Percentiles rank a stretch among this genome's conserved stretches.
phyloP scores from a whole-genome alignment of 2,113 vertebrate species.

The Mesocricetus auratus region DNA sequence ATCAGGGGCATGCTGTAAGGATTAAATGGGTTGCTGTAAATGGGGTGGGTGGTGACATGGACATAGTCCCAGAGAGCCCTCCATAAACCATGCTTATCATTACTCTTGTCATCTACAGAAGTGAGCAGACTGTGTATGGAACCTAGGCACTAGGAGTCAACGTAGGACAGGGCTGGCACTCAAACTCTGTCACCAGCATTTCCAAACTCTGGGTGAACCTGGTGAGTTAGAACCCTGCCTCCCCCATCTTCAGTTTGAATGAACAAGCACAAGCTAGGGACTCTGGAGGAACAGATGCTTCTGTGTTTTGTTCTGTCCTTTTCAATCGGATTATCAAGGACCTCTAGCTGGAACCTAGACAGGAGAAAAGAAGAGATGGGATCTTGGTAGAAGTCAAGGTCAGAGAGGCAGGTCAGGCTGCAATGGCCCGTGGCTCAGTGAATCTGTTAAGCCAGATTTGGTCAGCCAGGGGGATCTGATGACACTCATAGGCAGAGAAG shows the following conservation, averaged over 20 bases:
- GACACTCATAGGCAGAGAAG: background rate
- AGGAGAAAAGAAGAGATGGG: background rate
- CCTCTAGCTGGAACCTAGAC: background rate
- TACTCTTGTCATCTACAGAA: background rate
- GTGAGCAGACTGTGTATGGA: background rate
- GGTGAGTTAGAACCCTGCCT: background rate
- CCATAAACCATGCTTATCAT: fast-evolving
- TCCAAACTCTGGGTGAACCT: background rate
- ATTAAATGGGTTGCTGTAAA: fast-evolving
- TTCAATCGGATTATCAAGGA: background rate
- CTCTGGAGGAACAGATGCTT: background rate
- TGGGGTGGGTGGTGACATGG: fast-evolving
- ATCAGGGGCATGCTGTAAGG: background rate
- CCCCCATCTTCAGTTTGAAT: background rate
- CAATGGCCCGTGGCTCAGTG: background rate
- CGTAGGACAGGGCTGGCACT: background rate
- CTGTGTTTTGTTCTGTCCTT: background rate
- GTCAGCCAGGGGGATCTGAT: background rate
- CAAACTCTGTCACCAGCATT: background rate
- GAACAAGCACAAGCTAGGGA: background rate
- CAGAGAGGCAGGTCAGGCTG: background rate
- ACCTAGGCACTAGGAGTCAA: background rate
- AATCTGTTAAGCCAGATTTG: background rate
- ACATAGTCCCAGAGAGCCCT: fast-evolving
- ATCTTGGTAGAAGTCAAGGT: background rate